Percentiles rank a stretch among this genome's conserved stretches.
Conservation (phyloP, 1,140 invertebrate genomes). For the Zaprionus kolodkinae region DNA sequence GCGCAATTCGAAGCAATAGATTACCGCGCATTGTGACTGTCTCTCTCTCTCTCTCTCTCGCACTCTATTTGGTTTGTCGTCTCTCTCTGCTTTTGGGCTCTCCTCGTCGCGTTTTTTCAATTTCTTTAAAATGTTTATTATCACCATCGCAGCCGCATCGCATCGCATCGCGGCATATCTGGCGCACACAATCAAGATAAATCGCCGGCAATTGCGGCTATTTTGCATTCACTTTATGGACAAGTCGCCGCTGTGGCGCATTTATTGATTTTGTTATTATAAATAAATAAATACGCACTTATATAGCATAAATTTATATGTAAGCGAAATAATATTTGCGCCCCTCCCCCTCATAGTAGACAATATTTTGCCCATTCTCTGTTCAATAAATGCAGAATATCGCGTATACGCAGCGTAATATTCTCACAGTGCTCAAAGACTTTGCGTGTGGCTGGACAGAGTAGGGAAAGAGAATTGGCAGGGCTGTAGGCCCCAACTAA, state of each 20-base stretch:
- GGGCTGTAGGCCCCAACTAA: not conserved
- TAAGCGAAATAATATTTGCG: slow-evolving; percentile 1
- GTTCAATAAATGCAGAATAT: not conserved
- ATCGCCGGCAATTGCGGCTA: slow-evolving; percentile 72
- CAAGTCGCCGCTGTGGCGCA: slow-evolving; percentile 62
- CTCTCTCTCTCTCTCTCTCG: not conserved
- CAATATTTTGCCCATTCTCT: not conserved
- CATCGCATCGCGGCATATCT: slow-evolving; percentile 40
- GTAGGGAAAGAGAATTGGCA: not conserved
- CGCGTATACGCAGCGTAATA: not conserved
- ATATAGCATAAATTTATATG: slow-evolving; percentile 17
- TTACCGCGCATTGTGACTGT: slow-evolving; percentile 31
- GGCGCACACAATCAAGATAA: slow-evolving; percentile 73
- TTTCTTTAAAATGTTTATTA: slow-evolving; percentile 65
- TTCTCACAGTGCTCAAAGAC: not conserved
- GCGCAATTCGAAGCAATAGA: slow-evolving; percentile 40
- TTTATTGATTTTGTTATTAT: slow-evolving; percentile 81
- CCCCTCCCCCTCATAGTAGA: not conserved
- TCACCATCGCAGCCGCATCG: slow-evolving; percentile 56
- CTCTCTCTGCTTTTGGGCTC: not conserved
- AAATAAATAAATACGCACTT: slow-evolving; percentile 53
- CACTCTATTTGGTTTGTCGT: not conserved
- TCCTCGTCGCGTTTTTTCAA: slow-evolving; percentile 39
- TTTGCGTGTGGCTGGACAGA: not conserved
- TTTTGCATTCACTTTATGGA: slow-evolving; percentile 67